phyloP scores from a whole-genome alignment of 2,888 invertebrate species.

The Eristalis arbustorum region DNA sequence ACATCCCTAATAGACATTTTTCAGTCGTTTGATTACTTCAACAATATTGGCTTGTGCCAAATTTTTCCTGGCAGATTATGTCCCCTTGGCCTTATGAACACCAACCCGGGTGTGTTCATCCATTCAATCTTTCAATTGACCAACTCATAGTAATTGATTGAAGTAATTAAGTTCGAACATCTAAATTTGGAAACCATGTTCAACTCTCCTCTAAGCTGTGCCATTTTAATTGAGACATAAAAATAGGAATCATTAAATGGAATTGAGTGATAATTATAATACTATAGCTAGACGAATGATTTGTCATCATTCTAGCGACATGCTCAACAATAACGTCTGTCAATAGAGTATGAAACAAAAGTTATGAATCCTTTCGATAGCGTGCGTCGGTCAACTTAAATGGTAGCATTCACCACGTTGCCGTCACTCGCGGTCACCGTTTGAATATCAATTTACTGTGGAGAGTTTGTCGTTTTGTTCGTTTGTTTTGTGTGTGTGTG shows the following conservation, averaged over 20 bases:
- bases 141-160: constrained; percentile 1
- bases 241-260: constrained; percentile 24
- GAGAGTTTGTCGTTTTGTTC: constrained; percentile 1
- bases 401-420: constrained; percentile 44
- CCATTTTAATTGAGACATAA: constrained; percentile 25
- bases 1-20: no score
- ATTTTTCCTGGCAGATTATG: not conserved
- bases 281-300: not conserved
- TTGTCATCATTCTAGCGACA: not conserved
- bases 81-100: not conserved
- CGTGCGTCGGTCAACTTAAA: constrained; percentile 38
- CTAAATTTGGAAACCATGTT: constrained; percentile 31
- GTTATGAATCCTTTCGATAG: constrained; percentile 47
- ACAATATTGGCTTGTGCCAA: no score
- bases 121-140: not conserved
- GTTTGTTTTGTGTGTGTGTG: not conserved
- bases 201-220: constrained; percentile 12
- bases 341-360: constrained; percentile 3
- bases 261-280: constrained; percentile 2
- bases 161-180: constrained; percentile 26
- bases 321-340: not conserved
- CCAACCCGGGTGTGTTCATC: not conserved
- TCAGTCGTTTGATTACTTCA: no score
- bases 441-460: constrained; percentile 43
- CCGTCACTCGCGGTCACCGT: constrained; percentile 13